Evolutionary conservation across 2,888 invertebrate species (phyloP).

Genomic region (Drosophila glabriapex): DNA sequence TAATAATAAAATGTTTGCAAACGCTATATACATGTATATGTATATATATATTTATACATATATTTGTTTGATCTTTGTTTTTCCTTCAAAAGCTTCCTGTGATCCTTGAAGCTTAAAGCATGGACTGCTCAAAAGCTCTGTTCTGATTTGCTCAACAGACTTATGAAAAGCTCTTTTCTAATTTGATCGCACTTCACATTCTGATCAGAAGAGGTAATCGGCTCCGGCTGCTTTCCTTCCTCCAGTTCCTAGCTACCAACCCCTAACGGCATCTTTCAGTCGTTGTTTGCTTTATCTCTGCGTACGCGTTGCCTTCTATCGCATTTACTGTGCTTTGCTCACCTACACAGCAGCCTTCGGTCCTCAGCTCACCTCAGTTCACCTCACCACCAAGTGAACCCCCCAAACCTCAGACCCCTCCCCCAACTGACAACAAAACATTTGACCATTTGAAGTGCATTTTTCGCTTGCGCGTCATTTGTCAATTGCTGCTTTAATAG

Average conservation of each 20-base stretch:
- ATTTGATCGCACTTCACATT: conserved; percentile 3
- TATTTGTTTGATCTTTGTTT: not conserved
- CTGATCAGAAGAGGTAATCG: conserved; percentile 39
- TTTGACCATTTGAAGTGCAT: conserved; percentile 78
- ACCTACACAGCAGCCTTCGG: conserved; percentile 16
- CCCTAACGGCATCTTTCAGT: not conserved
- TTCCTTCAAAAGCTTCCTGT: not conserved
- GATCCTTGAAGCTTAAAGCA: not conserved
- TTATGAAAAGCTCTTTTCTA: conserved; percentile 6
- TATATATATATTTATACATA: not conserved
- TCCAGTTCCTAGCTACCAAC: not conserved
- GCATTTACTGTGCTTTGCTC: conserved; percentile 53
- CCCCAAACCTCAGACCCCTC: not conserved
- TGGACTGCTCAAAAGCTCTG: conserved; percentile 9
- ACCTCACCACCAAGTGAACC: not conserved
- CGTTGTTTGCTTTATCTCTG: conserved; percentile 45
- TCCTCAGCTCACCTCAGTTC: not conserved
- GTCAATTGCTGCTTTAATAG: conserved; percentile 56
- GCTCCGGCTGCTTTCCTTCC: not conserved
- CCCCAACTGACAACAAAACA: conserved; percentile 53
- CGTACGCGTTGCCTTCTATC: conserved; percentile 36
- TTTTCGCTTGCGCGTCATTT: conserved; percentile 80
- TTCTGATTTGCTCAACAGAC: not conserved
- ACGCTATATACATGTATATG: too few species aligned
- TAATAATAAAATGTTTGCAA: not conserved